Evolutionary conservation across 2,113 vertebrate species (phyloP).

Genomic region (Sapayoa aenigma): DNA sequence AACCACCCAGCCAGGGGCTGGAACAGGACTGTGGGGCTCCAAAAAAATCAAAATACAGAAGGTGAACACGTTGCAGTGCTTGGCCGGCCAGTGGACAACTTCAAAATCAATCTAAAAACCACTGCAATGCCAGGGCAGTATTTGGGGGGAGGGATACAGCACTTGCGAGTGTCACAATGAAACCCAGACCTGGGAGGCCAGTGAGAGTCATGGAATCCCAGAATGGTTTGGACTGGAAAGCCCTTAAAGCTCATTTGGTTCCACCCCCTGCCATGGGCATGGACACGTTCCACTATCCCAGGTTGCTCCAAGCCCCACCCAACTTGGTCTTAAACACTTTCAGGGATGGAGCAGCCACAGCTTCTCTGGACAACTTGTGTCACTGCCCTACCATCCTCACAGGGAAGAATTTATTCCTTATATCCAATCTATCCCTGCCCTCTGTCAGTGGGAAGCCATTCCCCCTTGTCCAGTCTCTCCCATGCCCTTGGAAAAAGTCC

Average conservation of each 20-base stretch:
- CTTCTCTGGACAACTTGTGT: not conserved
- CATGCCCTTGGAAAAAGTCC: not conserved
- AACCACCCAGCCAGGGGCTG: not conserved
- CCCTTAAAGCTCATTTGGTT: not conserved
- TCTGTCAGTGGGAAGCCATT: not conserved
- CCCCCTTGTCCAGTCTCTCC: not conserved
- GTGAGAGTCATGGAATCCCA: not conserved
- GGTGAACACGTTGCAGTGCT: not conserved
- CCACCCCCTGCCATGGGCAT: not conserved
- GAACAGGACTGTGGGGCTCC: not conserved
- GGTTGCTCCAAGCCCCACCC: not conserved
- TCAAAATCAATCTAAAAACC: rapidly evolving
- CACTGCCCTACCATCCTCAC: not conserved
- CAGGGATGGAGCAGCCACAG: not conserved
- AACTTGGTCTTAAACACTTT: not conserved
- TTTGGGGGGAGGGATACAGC: not conserved
- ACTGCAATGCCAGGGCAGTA: not conserved
- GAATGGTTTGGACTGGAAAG: not conserved
- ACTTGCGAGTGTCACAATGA: not conserved
- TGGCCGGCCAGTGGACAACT: not conserved
- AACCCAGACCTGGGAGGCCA: not conserved
- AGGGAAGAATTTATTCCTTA: not conserved
- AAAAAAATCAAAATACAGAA: not conserved
- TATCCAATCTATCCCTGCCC: not conserved
- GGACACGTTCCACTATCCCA: not conserved